These are phyloP conservation scores for Strigamia maritima DNA, from an alignment of 2,888 invertebrate genomes.

Conservation along the genomic window DNA sequence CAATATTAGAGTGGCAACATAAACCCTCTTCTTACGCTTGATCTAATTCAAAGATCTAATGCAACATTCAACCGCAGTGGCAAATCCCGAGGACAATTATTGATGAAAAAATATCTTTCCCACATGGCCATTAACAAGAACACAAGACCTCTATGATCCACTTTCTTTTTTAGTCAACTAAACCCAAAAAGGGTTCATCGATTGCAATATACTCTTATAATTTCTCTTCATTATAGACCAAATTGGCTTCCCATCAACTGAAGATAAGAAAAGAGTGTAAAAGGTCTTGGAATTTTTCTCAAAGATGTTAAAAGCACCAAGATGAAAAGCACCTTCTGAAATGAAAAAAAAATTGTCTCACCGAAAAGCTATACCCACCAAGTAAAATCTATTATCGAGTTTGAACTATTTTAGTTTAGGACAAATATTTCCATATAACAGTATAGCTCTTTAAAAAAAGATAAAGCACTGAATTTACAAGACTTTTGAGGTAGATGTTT, in stretches of 20 bases:
- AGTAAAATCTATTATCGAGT: too few relatives aligned
- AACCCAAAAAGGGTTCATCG: slow-evolving; percentile 12
- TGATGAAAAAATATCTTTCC: background rate
- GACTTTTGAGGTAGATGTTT: too few relatives aligned
- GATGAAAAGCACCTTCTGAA: background rate
- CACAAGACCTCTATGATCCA: background rate
- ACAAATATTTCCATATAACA: too few relatives aligned
- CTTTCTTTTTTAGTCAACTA: background rate
- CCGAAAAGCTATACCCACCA: too few relatives aligned
- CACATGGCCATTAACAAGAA: background rate
- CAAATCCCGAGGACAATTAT: too few relatives aligned
- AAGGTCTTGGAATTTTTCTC: background rate
- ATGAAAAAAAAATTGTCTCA: slow-evolving; percentile 7
- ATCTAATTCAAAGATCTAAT: too few relatives aligned
- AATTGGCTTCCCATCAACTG: background rate
- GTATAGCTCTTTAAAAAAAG: too few relatives aligned
- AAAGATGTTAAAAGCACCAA: background rate
- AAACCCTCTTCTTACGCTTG: too few relatives aligned
- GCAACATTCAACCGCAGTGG: too few relatives aligned
- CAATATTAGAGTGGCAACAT: too few relatives aligned
- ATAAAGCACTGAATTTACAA: too few relatives aligned
- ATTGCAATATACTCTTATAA: slow-evolving; percentile 1
- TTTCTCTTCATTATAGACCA: slow-evolving; percentile 9
- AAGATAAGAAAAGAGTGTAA: background rate
- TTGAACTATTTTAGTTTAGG: too few relatives aligned